Evolutionary conservation across 2,797 vertebrate genomes (phyloP).

Genomic region (Leptatherina wallacei): DNA sequence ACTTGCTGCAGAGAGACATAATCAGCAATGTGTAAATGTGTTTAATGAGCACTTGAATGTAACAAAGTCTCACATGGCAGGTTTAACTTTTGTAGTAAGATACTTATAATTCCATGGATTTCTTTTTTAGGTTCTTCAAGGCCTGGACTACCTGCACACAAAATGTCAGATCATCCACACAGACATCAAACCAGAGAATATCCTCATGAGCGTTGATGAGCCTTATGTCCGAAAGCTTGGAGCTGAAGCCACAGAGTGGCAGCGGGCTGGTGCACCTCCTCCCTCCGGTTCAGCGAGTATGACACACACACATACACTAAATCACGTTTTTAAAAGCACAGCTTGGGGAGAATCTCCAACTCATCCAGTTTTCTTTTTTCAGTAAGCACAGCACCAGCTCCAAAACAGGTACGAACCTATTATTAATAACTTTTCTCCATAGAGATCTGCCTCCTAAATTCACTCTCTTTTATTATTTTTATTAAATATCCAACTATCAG

Average conservation of each 20-base stretch:
- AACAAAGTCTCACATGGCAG: neutral
- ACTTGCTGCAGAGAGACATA: neutral
- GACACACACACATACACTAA: conserved; percentile 16
- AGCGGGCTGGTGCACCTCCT: conserved; percentile 93
- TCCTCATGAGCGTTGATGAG: conserved; percentile 94
- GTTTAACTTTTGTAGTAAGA: neutral
- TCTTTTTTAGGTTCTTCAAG: conserved; percentile 90
- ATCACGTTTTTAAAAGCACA: conserved; percentile 2
- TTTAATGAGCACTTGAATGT: neutral
- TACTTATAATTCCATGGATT: conserved; percentile 1
- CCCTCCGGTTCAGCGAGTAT: conserved; percentile 97
- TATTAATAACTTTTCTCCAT: conserved; percentile 2
- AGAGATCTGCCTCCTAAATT: neutral
- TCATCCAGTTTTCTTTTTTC: conserved; percentile 74
- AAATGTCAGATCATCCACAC: conserved; percentile 98
- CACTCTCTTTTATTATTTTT: neutral
- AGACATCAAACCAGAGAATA: conserved; percentile 97
- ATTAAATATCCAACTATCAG: neutral
- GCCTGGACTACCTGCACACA: conserved; percentile 95
- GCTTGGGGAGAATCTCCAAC: conserved; percentile 18
- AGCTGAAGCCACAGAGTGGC: conserved; percentile 97
- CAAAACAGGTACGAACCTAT: conserved; percentile 90
- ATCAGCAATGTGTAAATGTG: neutral
- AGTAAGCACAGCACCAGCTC: conserved; percentile 98
- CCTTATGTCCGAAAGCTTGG: conserved; percentile 92